phyloP scores from a whole-genome alignment of 2,888 invertebrate species.

The Trachelus troglodyta region DNA sequence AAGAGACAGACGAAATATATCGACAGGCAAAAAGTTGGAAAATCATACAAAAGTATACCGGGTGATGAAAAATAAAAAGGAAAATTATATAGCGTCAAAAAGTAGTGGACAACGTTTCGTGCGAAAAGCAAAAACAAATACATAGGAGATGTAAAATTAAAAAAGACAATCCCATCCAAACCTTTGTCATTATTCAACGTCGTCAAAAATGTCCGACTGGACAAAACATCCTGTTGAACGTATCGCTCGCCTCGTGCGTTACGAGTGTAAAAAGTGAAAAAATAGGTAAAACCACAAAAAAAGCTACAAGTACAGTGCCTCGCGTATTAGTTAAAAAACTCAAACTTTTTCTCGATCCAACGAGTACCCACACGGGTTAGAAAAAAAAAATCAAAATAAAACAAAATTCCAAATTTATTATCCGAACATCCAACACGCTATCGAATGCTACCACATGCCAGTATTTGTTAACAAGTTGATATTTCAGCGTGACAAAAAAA shows the following conservation, averaged over 20 bases:
- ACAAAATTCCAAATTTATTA: not conserved
- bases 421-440: not conserved
- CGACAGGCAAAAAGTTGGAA: not conserved
- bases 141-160: not conserved
- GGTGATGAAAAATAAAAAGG: not conserved
- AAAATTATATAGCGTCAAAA: not conserved
- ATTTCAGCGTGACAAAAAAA: not conserved
- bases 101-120: not conserved
- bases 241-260: not conserved
- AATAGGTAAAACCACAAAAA: not conserved
- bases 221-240: not conserved
- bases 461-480: not conserved
- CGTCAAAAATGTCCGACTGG: not conserved
- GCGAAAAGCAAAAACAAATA: not conserved
- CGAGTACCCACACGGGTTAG: not conserved
- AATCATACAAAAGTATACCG: not conserved
- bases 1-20: not conserved
- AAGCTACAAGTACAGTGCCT: not conserved
- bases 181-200: not conserved
- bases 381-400: not conserved
- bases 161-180: not conserved
- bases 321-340: not conserved
- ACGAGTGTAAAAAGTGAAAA: not conserved
- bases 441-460: not conserved
- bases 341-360: not conserved